Evolutionary conservation across 2,113 vertebrate genomes (phyloP).

Genomic region (Proterorhinus semilunaris): DNA sequence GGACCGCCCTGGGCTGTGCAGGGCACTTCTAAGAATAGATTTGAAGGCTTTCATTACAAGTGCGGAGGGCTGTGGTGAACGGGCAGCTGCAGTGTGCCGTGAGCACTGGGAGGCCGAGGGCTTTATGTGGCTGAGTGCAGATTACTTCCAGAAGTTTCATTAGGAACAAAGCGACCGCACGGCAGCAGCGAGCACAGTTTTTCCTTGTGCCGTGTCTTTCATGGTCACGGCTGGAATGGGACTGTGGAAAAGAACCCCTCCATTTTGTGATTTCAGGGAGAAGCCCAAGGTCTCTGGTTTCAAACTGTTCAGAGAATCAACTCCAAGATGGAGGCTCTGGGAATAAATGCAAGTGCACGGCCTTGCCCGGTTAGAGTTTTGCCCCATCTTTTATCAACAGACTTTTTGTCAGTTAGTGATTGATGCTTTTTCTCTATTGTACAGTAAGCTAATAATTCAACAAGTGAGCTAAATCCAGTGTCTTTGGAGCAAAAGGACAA

Average conservation of each 20-base stretch:
- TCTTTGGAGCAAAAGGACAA: too few relatives aligned
- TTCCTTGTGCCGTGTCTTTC: slow-evolving; percentile 32
- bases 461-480: too few relatives aligned
- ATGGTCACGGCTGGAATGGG: slow-evolving; percentile 53
- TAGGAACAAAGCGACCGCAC: slow-evolving; percentile 69
- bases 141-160: slow-evolving; percentile 76
- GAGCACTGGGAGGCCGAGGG: slow-evolving; percentile 20
- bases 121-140: slow-evolving; percentile 43
- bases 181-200: slow-evolving; percentile 60
- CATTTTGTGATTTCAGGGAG: slow-evolving; percentile 45
- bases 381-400: background rate
- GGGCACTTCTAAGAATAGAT: slow-evolving; percentile 67
- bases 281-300: slow-evolving; percentile 31
- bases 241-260: slow-evolving; percentile 42
- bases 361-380: background rate
- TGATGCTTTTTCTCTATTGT: too few relatives aligned
- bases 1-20: slow-evolving; percentile 56
- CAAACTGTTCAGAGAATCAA: slow-evolving; percentile 8
- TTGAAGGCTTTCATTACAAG: slow-evolving; percentile 73
- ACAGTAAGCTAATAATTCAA: too few relatives aligned
- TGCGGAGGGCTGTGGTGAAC: slow-evolving; percentile 60
- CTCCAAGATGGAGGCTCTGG: slow-evolving; percentile 4
- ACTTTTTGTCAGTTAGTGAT: background rate
- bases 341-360: background rate
- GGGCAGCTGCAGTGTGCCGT: slow-evolving; percentile 46